Evolutionary conservation across 2,888 invertebrate species (phyloP).

Genomic region (Troilus luridus): DNA sequence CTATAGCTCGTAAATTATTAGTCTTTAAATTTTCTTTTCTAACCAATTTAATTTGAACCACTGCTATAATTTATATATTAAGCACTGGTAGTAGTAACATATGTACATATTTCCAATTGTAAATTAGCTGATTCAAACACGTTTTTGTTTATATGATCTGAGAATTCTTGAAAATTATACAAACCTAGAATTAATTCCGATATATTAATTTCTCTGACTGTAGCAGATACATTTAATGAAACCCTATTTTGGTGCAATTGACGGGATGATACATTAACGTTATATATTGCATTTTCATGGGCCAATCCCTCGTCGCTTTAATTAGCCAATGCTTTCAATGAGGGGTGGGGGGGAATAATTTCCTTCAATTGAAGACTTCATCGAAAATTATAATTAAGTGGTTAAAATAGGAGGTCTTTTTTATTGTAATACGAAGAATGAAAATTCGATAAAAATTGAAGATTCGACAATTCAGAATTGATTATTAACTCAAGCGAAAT

Average conservation of each 20-base stretch:
- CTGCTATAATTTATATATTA: too few species aligned
- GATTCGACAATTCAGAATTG: too few species aligned
- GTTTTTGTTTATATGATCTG: neutral
- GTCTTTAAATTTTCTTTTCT: too few species aligned
- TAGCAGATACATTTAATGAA: slow-evolving; percentile 9
- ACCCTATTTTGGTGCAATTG: neutral
- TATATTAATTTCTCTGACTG: neutral
- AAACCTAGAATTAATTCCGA: neutral
- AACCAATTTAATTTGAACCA: too few species aligned
- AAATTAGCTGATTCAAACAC: too few species aligned
- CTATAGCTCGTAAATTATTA: too few species aligned
- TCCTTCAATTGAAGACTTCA: neutral
- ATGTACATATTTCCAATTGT: too few species aligned
- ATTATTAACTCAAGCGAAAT: too few species aligned
- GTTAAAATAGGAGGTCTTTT: too few species aligned
- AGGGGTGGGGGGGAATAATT: neutral
- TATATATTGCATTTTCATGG: neutral
- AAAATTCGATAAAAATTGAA: too few species aligned
- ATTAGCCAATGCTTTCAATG: neutral
- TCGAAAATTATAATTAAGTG: neutral
- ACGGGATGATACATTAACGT: neutral
- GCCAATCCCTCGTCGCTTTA: neutral
- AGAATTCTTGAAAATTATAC: neutral
- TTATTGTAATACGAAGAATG: too few species aligned
- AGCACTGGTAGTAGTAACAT: neutral